Percentiles rank a stretch among this genome's conserved stretches.
Evolutionary conservation across 1,140 invertebrate species (phyloP).

Genomic region (Stegodyphus dumicola): DNA sequence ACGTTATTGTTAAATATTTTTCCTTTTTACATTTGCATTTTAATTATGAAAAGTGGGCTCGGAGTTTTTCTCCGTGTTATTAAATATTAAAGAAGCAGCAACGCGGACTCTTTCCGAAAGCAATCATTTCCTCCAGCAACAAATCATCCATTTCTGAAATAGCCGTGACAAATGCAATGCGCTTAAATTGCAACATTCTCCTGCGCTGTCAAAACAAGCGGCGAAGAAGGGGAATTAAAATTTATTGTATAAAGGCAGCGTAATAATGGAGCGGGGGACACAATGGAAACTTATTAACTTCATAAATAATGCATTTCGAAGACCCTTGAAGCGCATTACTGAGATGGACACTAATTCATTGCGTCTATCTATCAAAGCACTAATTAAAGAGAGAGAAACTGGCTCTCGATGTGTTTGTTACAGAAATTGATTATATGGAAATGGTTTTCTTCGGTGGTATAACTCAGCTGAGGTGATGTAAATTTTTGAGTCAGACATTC

Average conservation of each 20-base stretch:
- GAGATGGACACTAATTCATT: conserved; percentile 46
- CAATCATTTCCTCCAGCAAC: conserved; percentile 23
- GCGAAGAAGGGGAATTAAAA: conserved; percentile 27
- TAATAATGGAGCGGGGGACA: conserved; percentile 29
- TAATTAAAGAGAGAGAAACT: conserved; percentile 33
- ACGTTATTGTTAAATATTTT: background rate
- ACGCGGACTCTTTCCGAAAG: background rate
- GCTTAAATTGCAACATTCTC: conserved; percentile 27
- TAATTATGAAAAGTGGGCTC: conserved; percentile 24
- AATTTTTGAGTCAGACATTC: no score
- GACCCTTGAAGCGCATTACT: conserved; percentile 15
- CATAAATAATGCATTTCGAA: conserved; percentile 42
- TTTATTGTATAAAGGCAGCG: conserved; percentile 30
- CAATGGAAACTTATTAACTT: conserved; percentile 47
- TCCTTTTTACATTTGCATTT: background rate
- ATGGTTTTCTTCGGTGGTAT: no score
- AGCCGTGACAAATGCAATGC: conserved; percentile 17
- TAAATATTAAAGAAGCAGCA: no score
- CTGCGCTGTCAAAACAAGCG: conserved; percentile 32
- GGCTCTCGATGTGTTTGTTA: background rate
- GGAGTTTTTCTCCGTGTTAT: conserved; percentile 1
- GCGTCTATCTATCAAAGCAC: conserved; percentile 27
- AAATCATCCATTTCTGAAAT: conserved; percentile 14
- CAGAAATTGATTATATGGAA: background rate
- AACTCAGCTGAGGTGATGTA: no score